Evolutionary conservation across 2,888 invertebrate species (phyloP), one percentile per base, ranked within the genome.

Genomic region (Idaea straminata): DNA sequence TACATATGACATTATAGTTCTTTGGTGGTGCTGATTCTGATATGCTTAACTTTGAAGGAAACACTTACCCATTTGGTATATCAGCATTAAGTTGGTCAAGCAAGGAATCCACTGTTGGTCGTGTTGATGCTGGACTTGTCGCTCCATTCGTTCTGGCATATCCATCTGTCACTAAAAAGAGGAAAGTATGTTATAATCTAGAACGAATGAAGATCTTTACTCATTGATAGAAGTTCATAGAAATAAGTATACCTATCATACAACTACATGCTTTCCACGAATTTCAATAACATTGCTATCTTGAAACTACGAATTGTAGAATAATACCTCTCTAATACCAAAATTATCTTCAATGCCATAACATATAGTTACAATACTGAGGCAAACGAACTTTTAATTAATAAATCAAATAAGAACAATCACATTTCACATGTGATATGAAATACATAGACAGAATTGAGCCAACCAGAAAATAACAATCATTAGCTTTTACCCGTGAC

Each of bases 31-130:
- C 25, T 25, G 1, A 1, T 25, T 25, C 25, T 25, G 5, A 62
- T 38, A 15, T 63, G 36, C 3, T 38, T 15, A 25, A 62, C 15
- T 13, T 25, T 25, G 38, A 63, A 15, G 5, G 47, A 16, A 6
- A 59, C 3, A 82, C 94, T 93, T 85, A 97, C 97, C 97, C 96
- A 91, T 96, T 96, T 35, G 96, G 95, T 73, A 96, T 93, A 70
- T 96, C 96, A 66, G 96, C 94, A 86, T 94, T 96, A 80, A 98
- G 94, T 87, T 98, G 98, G 77, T 98, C 98, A 66, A 98, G 93
- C 61, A 98, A 94, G 72, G 97, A 97, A 90, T 98, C 98, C 64
- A 98, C 97, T 0, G 97, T 95, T 13, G 97, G 97, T 67, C 98
- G 93, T 59, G 91, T 81, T 35, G 91, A 86, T 0, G 90, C 91